These are phyloP conservation scores for Leptinotarsa haldemani DNA, from an alignment of 2,888 invertebrate species.

Conservation along the genomic window DNA sequence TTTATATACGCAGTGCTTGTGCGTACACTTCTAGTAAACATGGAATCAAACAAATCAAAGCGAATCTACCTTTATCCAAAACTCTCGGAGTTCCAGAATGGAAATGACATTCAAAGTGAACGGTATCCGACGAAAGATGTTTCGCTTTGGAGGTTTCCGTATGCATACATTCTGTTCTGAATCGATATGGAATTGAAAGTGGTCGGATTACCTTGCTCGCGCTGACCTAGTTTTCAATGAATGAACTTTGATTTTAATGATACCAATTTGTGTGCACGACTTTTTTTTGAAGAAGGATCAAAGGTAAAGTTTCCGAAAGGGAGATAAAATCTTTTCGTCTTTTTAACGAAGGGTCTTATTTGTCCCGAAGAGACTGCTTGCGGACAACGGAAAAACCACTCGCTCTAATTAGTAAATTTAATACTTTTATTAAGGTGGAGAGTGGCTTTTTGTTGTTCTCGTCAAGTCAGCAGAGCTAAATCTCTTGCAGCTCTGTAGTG, in stretches of 20 bases:
- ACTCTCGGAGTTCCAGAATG: no score
- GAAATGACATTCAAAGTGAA: no score
- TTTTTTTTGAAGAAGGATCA: slow-evolving; percentile 4
- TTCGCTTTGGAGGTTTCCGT: no score
- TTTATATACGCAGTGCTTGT: no score
- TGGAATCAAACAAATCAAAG: no score
- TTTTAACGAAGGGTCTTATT: neutral
- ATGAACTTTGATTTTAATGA: neutral
- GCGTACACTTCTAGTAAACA: no score
- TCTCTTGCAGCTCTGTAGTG: neutral
- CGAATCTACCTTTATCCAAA: no score
- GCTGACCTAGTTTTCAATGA: neutral
- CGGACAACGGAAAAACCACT: neutral
- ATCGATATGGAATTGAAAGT: neutral
- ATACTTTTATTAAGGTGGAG: neutral
- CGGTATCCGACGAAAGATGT: no score
- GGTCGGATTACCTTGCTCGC: neutral
- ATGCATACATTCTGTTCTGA: no score
- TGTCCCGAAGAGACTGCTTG: neutral
- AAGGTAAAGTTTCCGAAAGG: neutral
- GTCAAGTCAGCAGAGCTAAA: neutral
- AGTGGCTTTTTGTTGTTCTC: neutral
- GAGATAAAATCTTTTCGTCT: neutral
- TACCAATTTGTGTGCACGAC: neutral
- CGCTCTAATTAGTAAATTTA: neutral